Evolutionary conservation across 2,797 vertebrate genomes (phyloP), one percentile per base, ranked within the genome.

Genomic region (Poecilia picta): DNA sequence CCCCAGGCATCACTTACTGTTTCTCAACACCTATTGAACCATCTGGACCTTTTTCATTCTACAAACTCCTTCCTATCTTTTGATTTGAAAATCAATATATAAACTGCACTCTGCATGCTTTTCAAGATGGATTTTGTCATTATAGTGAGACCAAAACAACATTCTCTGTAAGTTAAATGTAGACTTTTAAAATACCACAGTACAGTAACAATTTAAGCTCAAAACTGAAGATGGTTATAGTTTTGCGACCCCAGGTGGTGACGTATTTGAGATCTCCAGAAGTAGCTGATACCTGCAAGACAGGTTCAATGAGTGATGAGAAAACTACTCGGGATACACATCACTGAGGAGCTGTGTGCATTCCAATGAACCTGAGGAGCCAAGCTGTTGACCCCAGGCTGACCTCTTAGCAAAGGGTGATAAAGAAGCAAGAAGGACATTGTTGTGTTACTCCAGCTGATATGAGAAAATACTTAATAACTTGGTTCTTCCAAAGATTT

Each of bases 351-450:
- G 71, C 20, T 33, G 41, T 36, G 20, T 39, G 18, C 46, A 82
- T 83, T 80, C 81, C 73, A 25, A 0, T 70, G n/a, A 66, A 74
- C 2, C 0, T 8, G 78, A 77, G 41, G 51, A 46, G 31, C 49
- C 11, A 59, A 45, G 68, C 18, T 46, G n/a, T 57, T 78, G 13
- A 77, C 75, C 33, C 41, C 51, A 51, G 11, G 8, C 53, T 73
- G 13, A 33, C 7, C 74, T 78, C 3, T 73, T 36, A n/a, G 71
- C 20, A 68, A 57, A 18, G 41, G 28, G 31, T 46, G 33, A 49
- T 47, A 73, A 73, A 49, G 6, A 62, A 72, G 20, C 31, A 49
- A 16, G 13, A 36, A 55, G 18, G 36, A 45, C 12, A 11, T 46
- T 79, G 72, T 73, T n/a, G 59, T 66, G 62, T 36, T 33, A 39